Evolutionary conservation across 2,113 vertebrate genomes (phyloP), one percentile per base, ranked within the genome.

Genomic region (Rhinoderma darwinii): DNA sequence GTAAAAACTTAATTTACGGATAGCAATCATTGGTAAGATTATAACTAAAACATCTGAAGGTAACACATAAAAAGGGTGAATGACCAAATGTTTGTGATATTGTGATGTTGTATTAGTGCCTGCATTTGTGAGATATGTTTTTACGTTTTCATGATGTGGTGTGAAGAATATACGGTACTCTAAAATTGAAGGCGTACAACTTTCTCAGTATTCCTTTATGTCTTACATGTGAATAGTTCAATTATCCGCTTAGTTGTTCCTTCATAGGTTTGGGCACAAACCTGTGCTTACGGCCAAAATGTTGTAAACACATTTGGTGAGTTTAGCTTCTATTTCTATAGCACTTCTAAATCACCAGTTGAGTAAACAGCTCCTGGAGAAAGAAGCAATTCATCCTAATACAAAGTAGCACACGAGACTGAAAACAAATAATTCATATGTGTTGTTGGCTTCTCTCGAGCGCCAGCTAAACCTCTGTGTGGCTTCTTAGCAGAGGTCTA

Each of bases 401-500:
- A 80, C 79, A 63, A 66, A 82, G 59, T 44, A 66, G 56, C 79
- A 82, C 76, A 78, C 6, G n/a, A 41, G 59, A 81, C 79, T 66
- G 37, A 82, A 66, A 82, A 63, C 79, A 66, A 82, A 82, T 44
- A 66, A 82, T 44, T 41, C 56, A 1, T 63, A 41, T 0, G 79
- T 79, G 30, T 66, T 75, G 83, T 84, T 84, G 76, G 72, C 37
- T 86, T 80, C 76, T 50, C 35, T 85, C 9, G 20, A 56, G 35
- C 76, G 25, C 51, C 20, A 7, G 77, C 44, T 81, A 81, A 86
- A 86, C 32, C 50, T 86, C 43, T 63, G 30, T 41, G 78, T 82
- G 77, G 77, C 85, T 81, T 86, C 63, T 73, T 51, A 86, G 22
- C 79, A 73, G 51, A 81, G 85, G 32, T 86, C 85, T 86, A 81